Evolutionary conservation across 2,888 invertebrate species (phyloP).

Genomic region (Acanthosepion lycidas): DNA sequence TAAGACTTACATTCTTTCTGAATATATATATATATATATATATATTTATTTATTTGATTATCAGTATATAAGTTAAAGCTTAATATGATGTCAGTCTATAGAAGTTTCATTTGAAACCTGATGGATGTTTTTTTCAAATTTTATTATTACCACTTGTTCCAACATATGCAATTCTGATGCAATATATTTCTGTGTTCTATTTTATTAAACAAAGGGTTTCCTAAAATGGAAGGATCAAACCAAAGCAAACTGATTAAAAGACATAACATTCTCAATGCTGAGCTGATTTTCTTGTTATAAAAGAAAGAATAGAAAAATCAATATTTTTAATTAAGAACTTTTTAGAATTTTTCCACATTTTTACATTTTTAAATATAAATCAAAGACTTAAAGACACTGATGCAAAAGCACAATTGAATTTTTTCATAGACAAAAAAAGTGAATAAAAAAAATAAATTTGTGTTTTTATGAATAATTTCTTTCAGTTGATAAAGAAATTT

Average conservation of each 20-base stretch:
- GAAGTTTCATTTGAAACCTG: too few relatives aligned
- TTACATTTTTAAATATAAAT: neutral
- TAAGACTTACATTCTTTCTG: too few relatives aligned
- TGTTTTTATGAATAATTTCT: neutral
- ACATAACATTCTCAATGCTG: neutral
- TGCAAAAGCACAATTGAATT: neutral
- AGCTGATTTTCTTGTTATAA: neutral
- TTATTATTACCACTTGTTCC: too few relatives aligned
- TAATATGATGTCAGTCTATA: too few relatives aligned
- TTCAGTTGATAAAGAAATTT: neutral
- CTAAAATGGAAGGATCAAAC: neutral
- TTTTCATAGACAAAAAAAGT: neutral
- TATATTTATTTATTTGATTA: too few relatives aligned
- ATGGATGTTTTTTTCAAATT: too few relatives aligned
- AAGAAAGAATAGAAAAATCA: neutral
- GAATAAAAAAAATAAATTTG: neutral
- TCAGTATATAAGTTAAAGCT: too few relatives aligned
- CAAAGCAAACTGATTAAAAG: neutral
- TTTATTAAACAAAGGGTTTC: neutral
- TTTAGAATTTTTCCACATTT: neutral
- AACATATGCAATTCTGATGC: too few relatives aligned
- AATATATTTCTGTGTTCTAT: neutral
- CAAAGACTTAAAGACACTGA: neutral
- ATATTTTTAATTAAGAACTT: conserved; percentile 11
- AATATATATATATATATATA: too few relatives aligned